Conservation (phyloP, 1,140 invertebrate species). For the Brachionus angularis region DNA sequence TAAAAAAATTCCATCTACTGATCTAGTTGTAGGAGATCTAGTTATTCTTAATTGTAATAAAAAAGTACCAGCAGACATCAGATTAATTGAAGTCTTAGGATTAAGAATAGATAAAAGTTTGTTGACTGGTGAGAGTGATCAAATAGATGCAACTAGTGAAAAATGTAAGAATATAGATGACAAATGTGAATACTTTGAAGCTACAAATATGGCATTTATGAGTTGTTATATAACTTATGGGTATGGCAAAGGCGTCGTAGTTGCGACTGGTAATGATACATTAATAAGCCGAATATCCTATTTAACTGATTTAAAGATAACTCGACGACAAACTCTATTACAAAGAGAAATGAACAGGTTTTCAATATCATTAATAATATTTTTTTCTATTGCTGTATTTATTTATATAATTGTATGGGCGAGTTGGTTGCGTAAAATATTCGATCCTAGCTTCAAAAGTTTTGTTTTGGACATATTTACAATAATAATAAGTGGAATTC, state of each 20-base stretch:
- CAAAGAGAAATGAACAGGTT: conserved; percentile 96
- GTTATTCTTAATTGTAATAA: conserved; percentile 1
- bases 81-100: conserved; percentile 2
- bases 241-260: conserved; percentile 88
- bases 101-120: conserved; percentile 21
- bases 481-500: conserved; percentile 96
- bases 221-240: conserved; percentile 92
- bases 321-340: conserved; percentile 82
- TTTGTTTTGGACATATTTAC: conserved; percentile 88
- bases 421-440: conserved; percentile 72
- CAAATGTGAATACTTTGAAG: conserved; percentile 13
- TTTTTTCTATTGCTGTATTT: conserved; percentile 12
- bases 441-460: background rate
- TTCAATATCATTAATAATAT: conserved; percentile 90
- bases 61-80: conserved; percentile 40
- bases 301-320: conserved; percentile 70
- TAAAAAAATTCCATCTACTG: conserved; percentile 67
- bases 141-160: conserved; percentile 8
- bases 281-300: conserved; percentile 97
- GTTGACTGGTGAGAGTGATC: conserved; percentile 36
- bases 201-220: conserved; percentile 88
- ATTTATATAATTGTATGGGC: conserved; percentile 85
- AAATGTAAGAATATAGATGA: conserved; percentile 51
- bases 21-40: conserved; percentile 49
- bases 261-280: conserved; percentile 89